Evolutionary conservation across 2,888 invertebrate genomes (phyloP).

Genomic region (Sepioteuthis lessoniana): DNA sequence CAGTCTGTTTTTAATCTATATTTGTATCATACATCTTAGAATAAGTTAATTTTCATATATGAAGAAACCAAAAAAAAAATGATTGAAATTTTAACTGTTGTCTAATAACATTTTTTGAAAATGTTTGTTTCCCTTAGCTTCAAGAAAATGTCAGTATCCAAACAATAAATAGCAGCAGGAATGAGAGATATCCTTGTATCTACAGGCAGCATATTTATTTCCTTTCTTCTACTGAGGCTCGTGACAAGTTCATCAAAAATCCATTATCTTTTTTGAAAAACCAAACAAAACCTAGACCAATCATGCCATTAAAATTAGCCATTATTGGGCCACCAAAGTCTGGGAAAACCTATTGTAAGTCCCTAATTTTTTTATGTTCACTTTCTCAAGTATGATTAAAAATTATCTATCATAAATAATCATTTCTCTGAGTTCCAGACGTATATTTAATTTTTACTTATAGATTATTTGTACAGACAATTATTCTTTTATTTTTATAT

Average conservation of each 20-base stretch:
- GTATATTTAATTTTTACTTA: not conserved
- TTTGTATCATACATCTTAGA: too few relatives aligned
- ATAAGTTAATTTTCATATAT: too few relatives aligned
- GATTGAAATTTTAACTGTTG: not conserved
- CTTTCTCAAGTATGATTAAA: not conserved
- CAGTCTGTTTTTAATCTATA: too few relatives aligned
- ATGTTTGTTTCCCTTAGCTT: constrained; percentile 59
- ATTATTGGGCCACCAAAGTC: constrained; percentile 75
- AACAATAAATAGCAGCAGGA: constrained; percentile 72
- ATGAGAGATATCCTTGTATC: constrained; percentile 70
- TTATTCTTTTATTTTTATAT: not conserved
- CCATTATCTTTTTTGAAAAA: constrained; percentile 72
- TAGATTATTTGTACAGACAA: not conserved
- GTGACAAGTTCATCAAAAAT: constrained; percentile 72
- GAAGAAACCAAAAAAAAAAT: not conserved
- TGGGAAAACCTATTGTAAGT: constrained; percentile 75
- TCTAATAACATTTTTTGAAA: not conserved
- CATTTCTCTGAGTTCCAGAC: not conserved
- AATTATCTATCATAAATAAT: not conserved
- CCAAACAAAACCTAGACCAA: constrained; percentile 71
- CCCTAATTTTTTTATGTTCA: not conserved
- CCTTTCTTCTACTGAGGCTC: constrained; percentile 66
- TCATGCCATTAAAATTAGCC: constrained; percentile 74
- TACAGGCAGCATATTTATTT: constrained; percentile 74
- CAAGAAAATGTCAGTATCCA: constrained; percentile 73